These are phyloP conservation scores for Thamnaconus septentrionalis DNA, from an alignment of 2,113 vertebrate genomes.

Conservation along the genomic window DNA sequence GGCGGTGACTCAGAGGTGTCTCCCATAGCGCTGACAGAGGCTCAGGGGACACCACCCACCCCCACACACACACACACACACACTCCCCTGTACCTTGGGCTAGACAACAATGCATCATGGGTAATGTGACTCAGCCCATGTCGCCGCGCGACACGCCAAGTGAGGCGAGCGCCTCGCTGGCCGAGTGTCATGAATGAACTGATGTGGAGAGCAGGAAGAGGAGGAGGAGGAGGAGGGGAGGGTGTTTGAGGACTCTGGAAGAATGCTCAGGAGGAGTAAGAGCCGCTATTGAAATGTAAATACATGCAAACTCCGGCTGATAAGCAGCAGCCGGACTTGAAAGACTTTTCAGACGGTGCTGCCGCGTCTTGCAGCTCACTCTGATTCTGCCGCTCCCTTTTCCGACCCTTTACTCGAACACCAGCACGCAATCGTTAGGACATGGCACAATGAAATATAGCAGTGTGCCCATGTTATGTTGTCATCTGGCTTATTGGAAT, in stretches of 20 bases:
- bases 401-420: neutral
- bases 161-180: neutral
- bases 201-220: neutral
- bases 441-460: too few species aligned
- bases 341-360: neutral
- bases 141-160: neutral
- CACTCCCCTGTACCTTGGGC: slow-evolving; percentile 1
- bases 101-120: slow-evolving; percentile 46
- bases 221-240: slow-evolving; percentile 8
- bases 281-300: slow-evolving; percentile 27
- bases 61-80: neutral
- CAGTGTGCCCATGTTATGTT: too few species aligned
- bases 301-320: neutral
- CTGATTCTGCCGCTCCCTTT: neutral
- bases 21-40: slow-evolving; percentile 17
- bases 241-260: neutral
- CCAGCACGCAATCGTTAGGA: neutral
- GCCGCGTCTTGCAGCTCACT: neutral
- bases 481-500: too few species aligned
- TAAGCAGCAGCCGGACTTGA: neutral
- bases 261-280: slow-evolving; percentile 11
- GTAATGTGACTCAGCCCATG: slow-evolving; percentile 49
- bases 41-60: slow-evolving; percentile 34
- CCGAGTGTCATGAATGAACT: slow-evolving; percentile 3
- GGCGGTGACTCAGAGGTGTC: slow-evolving; percentile 61